A percentile compares a stretch with the other conserved stretches of the same genome.
These are phyloP conservation scores for Drosophila nr. perissopoda DNA, from an alignment of 2,888 invertebrate genomes.

Conservation along the genomic window DNA sequence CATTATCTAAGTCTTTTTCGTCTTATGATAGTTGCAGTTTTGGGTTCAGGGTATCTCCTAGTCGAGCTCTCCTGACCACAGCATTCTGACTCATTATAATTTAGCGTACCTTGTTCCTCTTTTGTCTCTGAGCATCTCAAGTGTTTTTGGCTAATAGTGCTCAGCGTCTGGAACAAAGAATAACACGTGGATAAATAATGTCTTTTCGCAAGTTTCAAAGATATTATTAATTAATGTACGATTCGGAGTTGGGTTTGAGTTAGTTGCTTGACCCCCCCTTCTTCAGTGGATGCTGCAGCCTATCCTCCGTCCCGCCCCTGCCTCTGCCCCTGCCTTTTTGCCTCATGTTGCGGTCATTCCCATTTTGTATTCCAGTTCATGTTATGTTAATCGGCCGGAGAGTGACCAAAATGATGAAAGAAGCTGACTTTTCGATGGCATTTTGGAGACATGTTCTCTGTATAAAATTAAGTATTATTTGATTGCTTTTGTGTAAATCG, in stretches of 20 bases:
- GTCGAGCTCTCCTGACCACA: background rate
- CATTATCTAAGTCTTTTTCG: background rate
- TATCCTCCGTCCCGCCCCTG: background rate
- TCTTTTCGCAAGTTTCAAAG: slow-evolving; percentile 58
- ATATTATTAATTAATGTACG: slow-evolving; percentile 74
- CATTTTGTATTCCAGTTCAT: slow-evolving; percentile 71
- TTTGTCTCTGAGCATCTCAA: background rate
- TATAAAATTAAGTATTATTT: slow-evolving; percentile 75
- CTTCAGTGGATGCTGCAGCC: slow-evolving; percentile 11
- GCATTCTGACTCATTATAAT: background rate
- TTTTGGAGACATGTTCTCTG: slow-evolving; percentile 71
- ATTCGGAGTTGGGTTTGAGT: slow-evolving; percentile 29
- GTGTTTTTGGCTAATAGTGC: background rate
- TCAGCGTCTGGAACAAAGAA: slow-evolving; percentile 3
- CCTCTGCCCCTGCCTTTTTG: background rate
- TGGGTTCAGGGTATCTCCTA: background rate
- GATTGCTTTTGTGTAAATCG: slow-evolving; percentile 67
- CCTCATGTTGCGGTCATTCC: slow-evolving; percentile 65
- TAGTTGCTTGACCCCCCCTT: slow-evolving; percentile 23
- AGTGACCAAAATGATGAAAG: slow-evolving; percentile 49
- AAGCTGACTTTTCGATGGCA: slow-evolving; percentile 50
- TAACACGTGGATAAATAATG: slow-evolving; percentile 59
- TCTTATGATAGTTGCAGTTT: background rate
- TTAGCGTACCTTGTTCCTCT: background rate
- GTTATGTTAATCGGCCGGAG: slow-evolving; percentile 68